phyloP scores from a whole-genome alignment of 1,140 invertebrate genomes.

The Aphis craccivora region DNA sequence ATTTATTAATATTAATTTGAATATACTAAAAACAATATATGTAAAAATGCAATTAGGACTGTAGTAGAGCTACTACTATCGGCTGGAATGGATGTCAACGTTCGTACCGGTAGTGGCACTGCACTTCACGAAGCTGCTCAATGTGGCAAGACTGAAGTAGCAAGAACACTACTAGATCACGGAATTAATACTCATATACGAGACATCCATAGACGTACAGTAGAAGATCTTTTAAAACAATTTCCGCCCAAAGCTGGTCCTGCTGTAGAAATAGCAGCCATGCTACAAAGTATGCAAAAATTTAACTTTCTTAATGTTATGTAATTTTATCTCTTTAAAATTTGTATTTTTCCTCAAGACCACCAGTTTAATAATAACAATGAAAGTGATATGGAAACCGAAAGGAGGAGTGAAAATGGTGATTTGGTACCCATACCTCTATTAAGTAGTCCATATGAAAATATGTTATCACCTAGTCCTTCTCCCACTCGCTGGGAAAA shows the following conservation, averaged over 20 bases:
- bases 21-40: neutral
- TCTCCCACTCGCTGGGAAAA: conserved; percentile 70
- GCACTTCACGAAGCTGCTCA: conserved; percentile 94
- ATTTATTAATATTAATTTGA: neutral
- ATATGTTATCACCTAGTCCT: conserved; percentile 66
- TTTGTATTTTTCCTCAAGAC: neutral
- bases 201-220: conserved; percentile 82
- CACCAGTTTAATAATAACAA: conserved; percentile 53
- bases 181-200: conserved; percentile 83
- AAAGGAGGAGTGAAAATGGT: conserved; percentile 63
- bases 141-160: conserved; percentile 92
- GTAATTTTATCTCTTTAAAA: neutral
- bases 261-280: conserved; percentile 63
- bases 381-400: conserved; percentile 47
- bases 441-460: conserved; percentile 73
- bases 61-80: conserved; percentile 84
- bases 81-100: conserved; percentile 89
- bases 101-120: conserved; percentile 85
- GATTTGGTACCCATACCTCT: conserved; percentile 69
- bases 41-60: conserved; percentile 67
- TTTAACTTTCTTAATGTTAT: neutral
- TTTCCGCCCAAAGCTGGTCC: conserved; percentile 89
- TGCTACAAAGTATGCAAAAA: conserved; percentile 38
- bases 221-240: conserved; percentile 84
- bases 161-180: conserved; percentile 79